These are phyloP conservation scores for Rutpela maculata DNA, from an alignment of 2,888 invertebrate genomes.

Conservation along the genomic window DNA sequence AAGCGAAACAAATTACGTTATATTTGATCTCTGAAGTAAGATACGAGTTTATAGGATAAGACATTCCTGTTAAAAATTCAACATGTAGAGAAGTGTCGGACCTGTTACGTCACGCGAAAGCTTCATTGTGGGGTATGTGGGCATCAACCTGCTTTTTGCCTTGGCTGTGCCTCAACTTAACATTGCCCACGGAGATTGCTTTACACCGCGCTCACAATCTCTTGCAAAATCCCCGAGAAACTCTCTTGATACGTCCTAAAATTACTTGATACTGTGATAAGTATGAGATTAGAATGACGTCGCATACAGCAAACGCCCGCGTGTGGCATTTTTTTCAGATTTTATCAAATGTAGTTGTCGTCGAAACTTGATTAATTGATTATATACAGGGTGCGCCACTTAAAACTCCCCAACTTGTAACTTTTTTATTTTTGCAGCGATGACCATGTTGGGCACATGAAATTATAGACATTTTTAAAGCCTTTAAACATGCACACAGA, in stretches of 20 bases:
- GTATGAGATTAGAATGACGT: neutral
- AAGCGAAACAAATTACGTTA: no score
- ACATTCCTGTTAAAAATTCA: neutral
- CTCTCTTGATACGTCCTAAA: neutral
- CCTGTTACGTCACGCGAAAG: neutral
- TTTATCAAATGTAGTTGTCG: neutral
- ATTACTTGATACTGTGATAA: neutral
- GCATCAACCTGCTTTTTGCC: constrained; percentile 3
- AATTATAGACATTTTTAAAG: no score
- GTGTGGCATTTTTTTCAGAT: neutral
- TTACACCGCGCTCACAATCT: neutral
- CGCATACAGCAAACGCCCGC: neutral
- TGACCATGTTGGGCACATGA: no score
- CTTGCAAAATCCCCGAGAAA: neutral
- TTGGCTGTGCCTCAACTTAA: neutral
- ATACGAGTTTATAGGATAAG: no score
- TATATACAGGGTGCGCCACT: no score
- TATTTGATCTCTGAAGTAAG: no score
- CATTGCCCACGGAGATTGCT: constrained; percentile 7
- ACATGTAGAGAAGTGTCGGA: neutral
- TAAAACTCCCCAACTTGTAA: no score
- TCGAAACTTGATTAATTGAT: neutral
- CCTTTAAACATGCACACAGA: no score
- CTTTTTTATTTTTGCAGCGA: no score
- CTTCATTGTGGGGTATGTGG: neutral